Conservation (phyloP, 2,797 vertebrate genomes). For the Alauda arvensis region DNA sequence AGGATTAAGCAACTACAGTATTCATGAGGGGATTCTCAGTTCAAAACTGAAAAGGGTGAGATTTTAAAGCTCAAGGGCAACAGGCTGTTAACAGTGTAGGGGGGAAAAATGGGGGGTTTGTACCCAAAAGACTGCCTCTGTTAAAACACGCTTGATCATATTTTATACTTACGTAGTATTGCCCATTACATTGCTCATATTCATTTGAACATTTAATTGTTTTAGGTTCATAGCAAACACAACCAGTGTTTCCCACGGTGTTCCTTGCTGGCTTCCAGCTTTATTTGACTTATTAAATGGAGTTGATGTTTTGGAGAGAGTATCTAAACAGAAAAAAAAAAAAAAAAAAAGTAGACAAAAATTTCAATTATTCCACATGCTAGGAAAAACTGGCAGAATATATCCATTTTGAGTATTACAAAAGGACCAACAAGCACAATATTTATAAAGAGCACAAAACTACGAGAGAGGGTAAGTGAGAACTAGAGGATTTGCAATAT, state of each 20-base stretch:
- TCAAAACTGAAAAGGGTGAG: neutral
- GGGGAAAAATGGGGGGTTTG: neutral
- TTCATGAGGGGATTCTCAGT: neutral
- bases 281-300: conserved; percentile 90
- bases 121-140: neutral
- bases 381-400: neutral
- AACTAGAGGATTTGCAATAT: neutral
- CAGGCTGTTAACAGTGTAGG: neutral
- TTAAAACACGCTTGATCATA: neutral
- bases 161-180: conserved; percentile 90
- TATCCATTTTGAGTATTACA: neutral
- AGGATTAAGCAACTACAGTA: neutral
- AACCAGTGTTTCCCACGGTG: conserved; percentile 96
- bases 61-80: neutral
- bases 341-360: neutral
- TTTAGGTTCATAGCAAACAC: conserved; percentile 98
- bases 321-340: conserved; percentile 72
- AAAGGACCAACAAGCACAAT: neutral
- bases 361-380: neutral
- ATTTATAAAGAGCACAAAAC: neutral
- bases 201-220: conserved; percentile 97
- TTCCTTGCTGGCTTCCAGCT: conserved; percentile 87
- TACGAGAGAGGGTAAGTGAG: neutral
- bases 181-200: conserved; percentile 99
- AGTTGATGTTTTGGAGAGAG: conserved; percentile 89